Evolutionary conservation across 2,113 vertebrate species (phyloP).

Genomic region (Prietella phreatophila): DNA sequence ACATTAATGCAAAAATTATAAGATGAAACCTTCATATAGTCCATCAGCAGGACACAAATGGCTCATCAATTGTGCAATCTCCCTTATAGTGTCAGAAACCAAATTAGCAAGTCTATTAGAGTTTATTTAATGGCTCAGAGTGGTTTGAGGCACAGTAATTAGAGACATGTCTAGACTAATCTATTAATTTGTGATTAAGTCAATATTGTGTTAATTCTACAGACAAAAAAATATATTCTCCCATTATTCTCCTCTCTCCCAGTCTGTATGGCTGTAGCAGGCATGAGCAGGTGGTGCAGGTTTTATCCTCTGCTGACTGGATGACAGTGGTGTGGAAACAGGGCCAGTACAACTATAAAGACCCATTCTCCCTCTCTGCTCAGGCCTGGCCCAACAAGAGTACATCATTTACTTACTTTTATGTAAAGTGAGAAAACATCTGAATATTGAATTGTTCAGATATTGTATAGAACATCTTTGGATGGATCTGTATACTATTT

Average conservation of each 20-base stretch:
- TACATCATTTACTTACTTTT: slow-evolving; percentile 60
- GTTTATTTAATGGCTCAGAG: background rate
- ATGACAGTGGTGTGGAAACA: slow-evolving; percentile 93
- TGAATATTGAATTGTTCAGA: background rate
- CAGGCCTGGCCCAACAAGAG: slow-evolving; percentile 73
- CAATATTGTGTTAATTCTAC: background rate
- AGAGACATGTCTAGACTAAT: background rate
- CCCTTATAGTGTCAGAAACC: background rate
- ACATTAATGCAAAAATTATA: background rate
- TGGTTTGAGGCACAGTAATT: background rate
- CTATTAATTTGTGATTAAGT: background rate
- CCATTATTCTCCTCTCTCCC: background rate
- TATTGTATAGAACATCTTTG: background rate
- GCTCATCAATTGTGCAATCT: background rate
- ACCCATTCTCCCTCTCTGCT: slow-evolving; percentile 82
- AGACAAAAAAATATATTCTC: background rate
- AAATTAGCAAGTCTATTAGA: background rate
- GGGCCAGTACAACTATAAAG: slow-evolving; percentile 84
- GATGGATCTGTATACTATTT: background rate
- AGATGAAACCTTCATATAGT: background rate
- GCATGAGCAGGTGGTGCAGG: slow-evolving; percentile 76
- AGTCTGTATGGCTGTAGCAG: slow-evolving; percentile 86
- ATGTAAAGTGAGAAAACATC: background rate
- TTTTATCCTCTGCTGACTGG: slow-evolving; percentile 82
- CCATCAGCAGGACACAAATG: background rate